These are phyloP conservation scores for Dryococelus australis DNA, from an alignment of 2,888 invertebrate genomes.

Conservation along the genomic window DNA sequence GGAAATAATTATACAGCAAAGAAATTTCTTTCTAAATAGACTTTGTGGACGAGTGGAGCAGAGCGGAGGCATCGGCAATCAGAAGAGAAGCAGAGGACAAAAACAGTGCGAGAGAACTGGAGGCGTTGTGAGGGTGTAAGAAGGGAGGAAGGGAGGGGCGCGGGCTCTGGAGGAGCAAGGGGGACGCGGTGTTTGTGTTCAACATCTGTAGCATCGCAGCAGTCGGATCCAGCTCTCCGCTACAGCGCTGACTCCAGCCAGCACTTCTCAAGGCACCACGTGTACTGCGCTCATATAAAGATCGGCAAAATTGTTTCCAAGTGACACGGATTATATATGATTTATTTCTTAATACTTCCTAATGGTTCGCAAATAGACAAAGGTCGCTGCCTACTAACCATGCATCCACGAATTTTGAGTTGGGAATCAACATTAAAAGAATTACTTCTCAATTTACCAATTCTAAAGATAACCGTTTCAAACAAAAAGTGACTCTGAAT, in stretches of 20 bases:
- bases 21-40: conserved; percentile 38
- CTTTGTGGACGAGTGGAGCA: conserved; percentile 35
- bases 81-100: conserved; percentile 21
- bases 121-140: conserved; percentile 13
- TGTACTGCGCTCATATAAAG: too few species aligned
- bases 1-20: conserved; percentile 40
- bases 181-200: neutral
- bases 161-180: neutral
- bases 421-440: too few species aligned
- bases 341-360: too few species aligned
- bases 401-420: too few species aligned
- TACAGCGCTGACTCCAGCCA: neutral
- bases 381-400: too few species aligned
- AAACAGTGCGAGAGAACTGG: conserved; percentile 24
- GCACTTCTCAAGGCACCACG: neutral
- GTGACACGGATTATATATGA: too few species aligned
- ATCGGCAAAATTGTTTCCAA: too few species aligned
- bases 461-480: too few species aligned
- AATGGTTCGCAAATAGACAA: too few species aligned
- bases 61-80: conserved; percentile 25
- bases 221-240: neutral
- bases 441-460: too few species aligned
- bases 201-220: neutral
- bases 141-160: neutral
- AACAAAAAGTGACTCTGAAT: too few species aligned